Percentiles rank a stretch among this genome's conserved stretches.
Evolutionary conservation across 2,797 vertebrate species (phyloP).

Genomic region (Spinibarbus caldwelli): DNA sequence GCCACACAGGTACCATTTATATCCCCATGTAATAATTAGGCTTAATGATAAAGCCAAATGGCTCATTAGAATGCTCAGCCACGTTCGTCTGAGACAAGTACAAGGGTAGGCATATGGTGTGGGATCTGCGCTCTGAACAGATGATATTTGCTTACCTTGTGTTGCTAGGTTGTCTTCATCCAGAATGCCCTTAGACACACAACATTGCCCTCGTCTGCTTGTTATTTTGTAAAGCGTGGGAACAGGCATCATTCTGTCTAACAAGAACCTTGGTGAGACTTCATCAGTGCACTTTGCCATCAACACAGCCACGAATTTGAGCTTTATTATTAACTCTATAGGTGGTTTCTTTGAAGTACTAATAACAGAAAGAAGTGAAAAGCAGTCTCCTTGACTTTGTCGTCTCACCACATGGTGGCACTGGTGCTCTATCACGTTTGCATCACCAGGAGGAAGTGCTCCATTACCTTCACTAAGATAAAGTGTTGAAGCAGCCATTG

Average conservation of each 20-base stretch:
- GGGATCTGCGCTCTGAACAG: conserved; percentile 62
- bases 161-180: conserved; percentile 56
- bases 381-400: background rate
- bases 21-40: conserved; percentile 76
- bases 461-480: conserved; percentile 54
- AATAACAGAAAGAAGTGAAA: background rate
- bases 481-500: conserved; percentile 61
- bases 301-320: background rate
- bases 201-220: conserved; percentile 32
- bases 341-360: background rate
- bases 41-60: conserved; percentile 78
- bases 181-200: conserved; percentile 27
- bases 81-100: conserved; percentile 62
- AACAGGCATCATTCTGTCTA: conserved; percentile 27
- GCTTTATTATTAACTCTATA: background rate
- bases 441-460: conserved; percentile 40
- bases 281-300: conserved; percentile 31
- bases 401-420: conserved; percentile 63
- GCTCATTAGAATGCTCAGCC: conserved; percentile 76
- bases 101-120: conserved; percentile 65
- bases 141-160: conserved; percentile 64
- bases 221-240: conserved; percentile 6
- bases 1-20: conserved; percentile 72
- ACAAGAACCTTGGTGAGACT: conserved; percentile 39
- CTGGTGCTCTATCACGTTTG: conserved; percentile 70